A percentile compares a stretch with the other conserved stretches of the same genome.
Evolutionary conservation across 30 jellyfish, hydroid and myxozoan species (phyloP).

Genomic region (Clytia hemisphaerica): DNA sequence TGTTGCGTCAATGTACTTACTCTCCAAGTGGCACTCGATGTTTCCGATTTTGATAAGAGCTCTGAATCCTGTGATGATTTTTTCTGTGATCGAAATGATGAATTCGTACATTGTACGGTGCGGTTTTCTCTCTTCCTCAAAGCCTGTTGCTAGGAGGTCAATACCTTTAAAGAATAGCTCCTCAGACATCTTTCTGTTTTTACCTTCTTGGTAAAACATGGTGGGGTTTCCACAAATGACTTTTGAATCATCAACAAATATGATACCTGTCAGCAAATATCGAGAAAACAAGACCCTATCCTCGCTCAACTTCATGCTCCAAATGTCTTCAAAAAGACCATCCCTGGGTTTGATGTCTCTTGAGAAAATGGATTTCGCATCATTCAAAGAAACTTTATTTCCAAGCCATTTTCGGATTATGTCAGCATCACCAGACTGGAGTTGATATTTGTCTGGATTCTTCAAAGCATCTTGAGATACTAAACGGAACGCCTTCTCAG

Average conservation of each 20-base stretch:
- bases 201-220: no score
- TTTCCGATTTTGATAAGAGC: no score
- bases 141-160: no score
- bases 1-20: neutral
- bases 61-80: no score
- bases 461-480: neutral
- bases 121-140: no score
- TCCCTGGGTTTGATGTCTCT: neutral
- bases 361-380: neutral
- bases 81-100: no score
- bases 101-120: no score
- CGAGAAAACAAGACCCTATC: constrained; percentile 1
- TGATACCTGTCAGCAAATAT: constrained; percentile 4
- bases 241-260: constrained; percentile 4
- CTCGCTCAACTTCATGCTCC: neutral
- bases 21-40: neutral
- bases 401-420: neutral
- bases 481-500: neutral
- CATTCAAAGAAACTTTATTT: neutral
- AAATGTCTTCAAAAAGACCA: neutral
- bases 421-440: no score
- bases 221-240: constrained; percentile 10
- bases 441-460: no score
- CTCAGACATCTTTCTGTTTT: no score
- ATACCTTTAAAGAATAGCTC: no score